Base-by-base conservation (phyloP, 2,113 vertebrate species). In the Eubucco bourcierii region DNA sequence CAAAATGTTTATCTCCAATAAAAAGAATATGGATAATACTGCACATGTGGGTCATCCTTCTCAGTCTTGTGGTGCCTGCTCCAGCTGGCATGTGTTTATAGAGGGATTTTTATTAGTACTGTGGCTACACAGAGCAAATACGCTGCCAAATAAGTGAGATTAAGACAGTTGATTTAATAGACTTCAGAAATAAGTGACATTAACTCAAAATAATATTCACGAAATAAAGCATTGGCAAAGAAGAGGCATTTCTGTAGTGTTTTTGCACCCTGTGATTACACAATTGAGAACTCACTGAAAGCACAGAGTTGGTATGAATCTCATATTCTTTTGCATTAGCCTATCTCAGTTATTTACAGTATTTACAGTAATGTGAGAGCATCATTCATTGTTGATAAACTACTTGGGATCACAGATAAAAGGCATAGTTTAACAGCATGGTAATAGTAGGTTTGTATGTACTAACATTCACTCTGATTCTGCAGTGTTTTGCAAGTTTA, bases 51-150 rank as follows among this genome's bases (percentile, higher is more conserved):
- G 87, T 75, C 58, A 15, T 76, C 80, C 61, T 9, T 63, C 59
- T 25, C 65, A 0, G 72, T 53, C 85, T 86, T 39, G 37, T 3
- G 85, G 12, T 11, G 87, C 82, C 78, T 24, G 50, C 90, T 81
- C 61, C 93, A 95, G 95, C 84, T 93, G 91, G 6, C 15, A 61
- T 56, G 70, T 94, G 96, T 96, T 96, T 95, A 91, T 80, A 86
- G 83, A 94, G 77, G 94, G 95, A 90, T 96, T 96, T 94, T 95
- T 94, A 93, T 95, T 91, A 90, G 94, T 79, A 72, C 94, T 39
- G 68, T 79, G 76, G 80, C 90, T 81, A 5, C 85, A 17, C 59
- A 31, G 61, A 80, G 94, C 73, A 84, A 96, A 95, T 15, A 21
- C 58, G 1, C 80, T 10, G 58, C 87, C 63, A 87, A 91, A 71